Evolutionary conservation across 2,113 vertebrate genomes (phyloP).

Genomic region (Ictidomys tridecemlineatus): DNA sequence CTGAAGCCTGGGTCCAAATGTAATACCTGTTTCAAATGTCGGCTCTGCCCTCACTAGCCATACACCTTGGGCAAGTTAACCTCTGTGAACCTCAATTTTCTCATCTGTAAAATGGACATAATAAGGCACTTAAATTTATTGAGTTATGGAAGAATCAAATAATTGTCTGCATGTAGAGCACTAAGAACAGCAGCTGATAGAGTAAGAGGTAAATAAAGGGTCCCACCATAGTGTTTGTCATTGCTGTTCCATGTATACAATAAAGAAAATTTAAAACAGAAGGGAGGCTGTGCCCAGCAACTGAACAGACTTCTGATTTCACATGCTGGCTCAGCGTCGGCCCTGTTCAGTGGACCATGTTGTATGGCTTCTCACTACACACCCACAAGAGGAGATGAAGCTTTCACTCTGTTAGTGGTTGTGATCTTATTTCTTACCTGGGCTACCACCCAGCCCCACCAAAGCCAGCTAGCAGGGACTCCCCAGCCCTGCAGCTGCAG

Average conservation of each 20-base stretch:
- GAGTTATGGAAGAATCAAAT: neutral
- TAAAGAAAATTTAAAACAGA: neutral
- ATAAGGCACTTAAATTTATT: neutral
- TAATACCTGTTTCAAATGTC: neutral
- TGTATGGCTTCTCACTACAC: neutral
- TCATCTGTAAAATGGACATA: conserved; percentile 1
- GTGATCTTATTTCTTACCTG: neutral
- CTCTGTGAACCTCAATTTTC: neutral
- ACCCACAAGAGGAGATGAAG: neutral
- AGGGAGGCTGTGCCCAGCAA: neutral
- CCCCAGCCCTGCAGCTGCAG: neutral
- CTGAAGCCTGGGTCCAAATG: neutral
- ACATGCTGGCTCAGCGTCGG: neutral
- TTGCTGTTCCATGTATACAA: neutral
- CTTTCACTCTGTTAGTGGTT: neutral
- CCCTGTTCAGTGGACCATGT: neutral
- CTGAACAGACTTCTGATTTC: neutral
- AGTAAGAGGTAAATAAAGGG: neutral
- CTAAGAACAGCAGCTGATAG: neutral
- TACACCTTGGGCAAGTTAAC: neutral
- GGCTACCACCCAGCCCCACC: neutral
- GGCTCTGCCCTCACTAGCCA: neutral
- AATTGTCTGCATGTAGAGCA: neutral
- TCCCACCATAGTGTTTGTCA: neutral
- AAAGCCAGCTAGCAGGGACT: neutral